phyloP scores from a whole-genome alignment of 1,140 invertebrate species.

The Leptopilina boulardi region DNA sequence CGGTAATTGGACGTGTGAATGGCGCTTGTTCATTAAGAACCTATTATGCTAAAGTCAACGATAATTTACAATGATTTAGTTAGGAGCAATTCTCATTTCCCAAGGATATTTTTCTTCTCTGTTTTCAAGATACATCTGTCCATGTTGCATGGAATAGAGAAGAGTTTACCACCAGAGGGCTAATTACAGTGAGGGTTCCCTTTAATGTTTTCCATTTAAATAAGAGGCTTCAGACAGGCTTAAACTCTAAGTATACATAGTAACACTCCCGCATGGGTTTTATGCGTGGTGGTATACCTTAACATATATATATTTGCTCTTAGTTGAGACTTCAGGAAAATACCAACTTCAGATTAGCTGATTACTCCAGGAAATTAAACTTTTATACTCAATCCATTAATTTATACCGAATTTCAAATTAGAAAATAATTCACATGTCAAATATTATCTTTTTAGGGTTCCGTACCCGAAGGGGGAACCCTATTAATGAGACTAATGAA shows the following conservation, averaged over 20 bases:
- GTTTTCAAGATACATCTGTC: neutral
- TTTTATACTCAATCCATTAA: neutral
- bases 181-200: slow-evolving; percentile 9
- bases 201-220: slow-evolving; percentile 19
- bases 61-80: neutral
- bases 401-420: neutral
- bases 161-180: neutral
- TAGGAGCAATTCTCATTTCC: neutral
- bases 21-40: too few relatives aligned
- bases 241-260: slow-evolving; percentile 9
- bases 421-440: too few relatives aligned
- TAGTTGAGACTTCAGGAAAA: neutral
- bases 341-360: neutral
- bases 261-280: slow-evolving; percentile 4
- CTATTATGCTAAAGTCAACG: too few relatives aligned
- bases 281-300: neutral
- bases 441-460: too few relatives aligned
- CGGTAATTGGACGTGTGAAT: too few relatives aligned
- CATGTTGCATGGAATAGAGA: neutral
- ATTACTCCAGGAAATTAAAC: neutral
- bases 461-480: too few relatives aligned
- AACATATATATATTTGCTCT: neutral
- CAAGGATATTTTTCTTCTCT: neutral
- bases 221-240: slow-evolving; percentile 18
- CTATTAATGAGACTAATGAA: too few relatives aligned